Percentiles rank a stretch among this genome's conserved stretches.
Evolutionary conservation across 2,113 vertebrate genomes (phyloP).

Genomic region (Lepisosteus oculatus): DNA sequence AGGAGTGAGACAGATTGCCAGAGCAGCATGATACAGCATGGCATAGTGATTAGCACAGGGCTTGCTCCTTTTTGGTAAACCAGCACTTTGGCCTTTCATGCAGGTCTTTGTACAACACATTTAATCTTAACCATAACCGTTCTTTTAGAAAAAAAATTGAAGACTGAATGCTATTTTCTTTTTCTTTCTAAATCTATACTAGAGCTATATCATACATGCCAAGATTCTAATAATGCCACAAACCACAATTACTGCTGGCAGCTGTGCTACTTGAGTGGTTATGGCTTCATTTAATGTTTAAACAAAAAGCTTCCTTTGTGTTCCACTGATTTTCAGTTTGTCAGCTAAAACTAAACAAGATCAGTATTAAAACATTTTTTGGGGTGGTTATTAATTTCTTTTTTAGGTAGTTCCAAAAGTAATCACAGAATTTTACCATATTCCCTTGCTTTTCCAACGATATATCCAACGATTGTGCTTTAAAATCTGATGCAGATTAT

Average conservation of each 20-base stretch:
- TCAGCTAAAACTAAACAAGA: too few relatives aligned
- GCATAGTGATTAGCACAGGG: slow-evolving; percentile 49
- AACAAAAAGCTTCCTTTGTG: neutral
- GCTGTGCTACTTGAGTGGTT: neutral
- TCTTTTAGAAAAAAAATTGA: slow-evolving; percentile 7
- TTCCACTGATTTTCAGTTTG: neutral
- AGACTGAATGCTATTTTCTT: neutral
- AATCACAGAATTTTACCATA: too few relatives aligned
- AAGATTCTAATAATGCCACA: slow-evolving; percentile 15
- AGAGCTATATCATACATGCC: neutral
- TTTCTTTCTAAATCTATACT: neutral
- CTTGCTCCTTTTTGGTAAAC: slow-evolving; percentile 47
- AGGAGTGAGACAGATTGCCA: slow-evolving; percentile 64
- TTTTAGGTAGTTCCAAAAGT: too few relatives aligned
- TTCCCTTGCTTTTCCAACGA: too few relatives aligned
- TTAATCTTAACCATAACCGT: slow-evolving; percentile 12
- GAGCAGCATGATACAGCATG: slow-evolving; percentile 66
- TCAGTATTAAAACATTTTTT: too few relatives aligned
- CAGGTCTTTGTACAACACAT: slow-evolving; percentile 26
- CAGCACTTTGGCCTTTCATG: slow-evolving; percentile 50
- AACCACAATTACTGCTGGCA: neutral
- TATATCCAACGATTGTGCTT: too few relatives aligned
- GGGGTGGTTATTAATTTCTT: too few relatives aligned
- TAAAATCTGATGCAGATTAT: too few relatives aligned
- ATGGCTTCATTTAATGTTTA: neutral